Evolutionary conservation across 2,888 invertebrate genomes (phyloP).

Genomic region (Peribatodes rhomboidaria): DNA sequence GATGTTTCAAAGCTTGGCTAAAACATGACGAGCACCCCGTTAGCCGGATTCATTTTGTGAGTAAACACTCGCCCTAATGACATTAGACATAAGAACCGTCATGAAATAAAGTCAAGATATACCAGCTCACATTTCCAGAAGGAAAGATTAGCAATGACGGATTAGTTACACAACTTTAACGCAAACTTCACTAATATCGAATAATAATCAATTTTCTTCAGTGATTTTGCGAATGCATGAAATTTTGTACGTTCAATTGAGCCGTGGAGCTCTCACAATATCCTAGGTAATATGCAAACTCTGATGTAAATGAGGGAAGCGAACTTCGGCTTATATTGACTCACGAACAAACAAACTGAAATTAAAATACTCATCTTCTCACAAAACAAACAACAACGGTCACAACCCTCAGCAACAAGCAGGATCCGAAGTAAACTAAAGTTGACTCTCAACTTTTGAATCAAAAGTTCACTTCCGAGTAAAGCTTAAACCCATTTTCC

Average conservation of each 20-base stretch:
- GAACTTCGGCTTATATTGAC: slow-evolving; percentile 29
- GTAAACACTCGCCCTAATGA: slow-evolving; percentile 42
- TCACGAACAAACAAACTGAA: slow-evolving; percentile 36
- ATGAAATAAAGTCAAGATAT: background rate
- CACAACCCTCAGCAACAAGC: slow-evolving; percentile 39
- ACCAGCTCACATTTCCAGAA: slow-evolving; percentile 1
- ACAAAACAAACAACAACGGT: slow-evolving; percentile 45
- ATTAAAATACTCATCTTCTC: slow-evolving; percentile 44
- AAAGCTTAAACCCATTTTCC: slow-evolving; percentile 43
- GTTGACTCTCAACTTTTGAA: slow-evolving; percentile 47
- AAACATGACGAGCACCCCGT: slow-evolving; percentile 45
- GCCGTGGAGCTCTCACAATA: slow-evolving; percentile 11
- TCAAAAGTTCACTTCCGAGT: slow-evolving; percentile 45
- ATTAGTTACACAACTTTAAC: slow-evolving; percentile 8
- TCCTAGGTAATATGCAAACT: slow-evolving; percentile 9
- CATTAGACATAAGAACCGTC: slow-evolving; percentile 9
- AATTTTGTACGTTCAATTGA: background rate
- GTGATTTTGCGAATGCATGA: slow-evolving; percentile 2
- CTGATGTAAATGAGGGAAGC: slow-evolving; percentile 14
- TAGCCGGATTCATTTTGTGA: slow-evolving; percentile 46
- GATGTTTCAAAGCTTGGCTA: slow-evolving; percentile 52
- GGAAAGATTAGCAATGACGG: slow-evolving; percentile 7
- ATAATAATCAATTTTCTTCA: background rate
- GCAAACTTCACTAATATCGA: background rate
- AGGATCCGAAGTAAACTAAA: slow-evolving; percentile 41